Base-by-base conservation (phyloP, 2,888 invertebrate species). In the Oligia fasciuncula region DNA sequence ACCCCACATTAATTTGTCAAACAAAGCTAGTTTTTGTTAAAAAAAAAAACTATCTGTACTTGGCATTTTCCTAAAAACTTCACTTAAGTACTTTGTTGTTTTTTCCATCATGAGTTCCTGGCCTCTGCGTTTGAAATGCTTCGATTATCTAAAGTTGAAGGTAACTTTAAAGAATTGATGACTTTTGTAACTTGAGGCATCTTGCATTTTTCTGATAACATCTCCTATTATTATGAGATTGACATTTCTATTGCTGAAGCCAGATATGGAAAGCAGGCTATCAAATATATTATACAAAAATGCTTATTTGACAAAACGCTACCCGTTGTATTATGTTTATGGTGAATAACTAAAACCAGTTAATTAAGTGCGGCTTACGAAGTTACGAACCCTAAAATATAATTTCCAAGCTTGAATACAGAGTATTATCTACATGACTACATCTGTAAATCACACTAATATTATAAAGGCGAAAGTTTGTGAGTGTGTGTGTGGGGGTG, bases 391-490 rank as follows among this genome's bases (percentile, higher is more conserved):
- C 14, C 57, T 79, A 60, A 29, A 60, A 35, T 19, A 66, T 73
- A 29, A 63, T 46, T 72, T 14, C 4, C 14, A 43, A 70, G 35
- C 74, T 63, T 71, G 51, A 49, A 74, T 70, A 40, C 17, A 40
- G 29, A 46, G n/a, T 6, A 57, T 70, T 73, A 62, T 80, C 23
- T 62, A n/a, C 40, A 73, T 29, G 57, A 29, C 13, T 70, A 51
- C 17, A 75, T 72, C 29, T 71, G 57, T 79, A 72, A 74, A 65
- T 75, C 29, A 29, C 29, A 29, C 29, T 29, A 29, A 29, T 29
- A 29, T 29, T 29, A 29, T 29, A 29, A 29, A 29, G 29, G 29
- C 29, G 29, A 29, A 29, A 29, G 29, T 29, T 29, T 29, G 29
- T 29, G 29, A 29, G 29, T 29, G 29, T 29, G 29, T 29, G 29